phyloP scores from a whole-genome alignment of 2,888 invertebrate genomes.

The Cosmia trapezina region DNA sequence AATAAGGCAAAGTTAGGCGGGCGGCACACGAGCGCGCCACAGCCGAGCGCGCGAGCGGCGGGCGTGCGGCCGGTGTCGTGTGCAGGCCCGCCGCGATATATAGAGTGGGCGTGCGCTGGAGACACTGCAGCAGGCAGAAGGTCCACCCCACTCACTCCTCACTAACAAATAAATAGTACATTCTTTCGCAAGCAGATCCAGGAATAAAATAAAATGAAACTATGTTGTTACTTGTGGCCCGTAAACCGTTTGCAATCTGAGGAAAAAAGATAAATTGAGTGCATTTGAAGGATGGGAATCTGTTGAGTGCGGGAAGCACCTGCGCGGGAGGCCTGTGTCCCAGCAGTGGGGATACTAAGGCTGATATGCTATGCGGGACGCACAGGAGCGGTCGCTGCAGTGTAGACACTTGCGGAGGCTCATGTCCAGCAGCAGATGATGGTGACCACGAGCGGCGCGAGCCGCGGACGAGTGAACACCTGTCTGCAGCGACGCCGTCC shows the following conservation, averaged over 20 bases:
- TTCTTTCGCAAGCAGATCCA: background rate
- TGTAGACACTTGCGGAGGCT: background rate
- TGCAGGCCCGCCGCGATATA: conserved; percentile 20
- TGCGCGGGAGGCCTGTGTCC: no score
- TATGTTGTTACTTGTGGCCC: background rate
- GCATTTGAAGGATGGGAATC: background rate
- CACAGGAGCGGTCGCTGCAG: background rate
- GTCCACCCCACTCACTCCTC: background rate
- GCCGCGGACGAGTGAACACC: background rate
- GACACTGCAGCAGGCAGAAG: background rate
- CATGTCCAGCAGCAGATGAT: no score
- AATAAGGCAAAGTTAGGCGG: conserved; percentile 29
- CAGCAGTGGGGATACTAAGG: no score
- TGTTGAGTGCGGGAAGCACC: no score
- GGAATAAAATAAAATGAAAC: background rate
- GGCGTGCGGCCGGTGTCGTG: conserved; percentile 19
- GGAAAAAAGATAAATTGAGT: background rate
- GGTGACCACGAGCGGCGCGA: no score
- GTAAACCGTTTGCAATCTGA: background rate
- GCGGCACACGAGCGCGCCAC: conserved; percentile 5
- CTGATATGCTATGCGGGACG: no score
- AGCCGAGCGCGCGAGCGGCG: background rate
- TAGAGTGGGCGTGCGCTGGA: background rate
- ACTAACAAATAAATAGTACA: no score
- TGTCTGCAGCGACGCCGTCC: background rate